Percentiles rank a stretch among this genome's conserved stretches.
Conservation (phyloP, 2,888 invertebrate genomes). For the Conus canariensis region DNA sequence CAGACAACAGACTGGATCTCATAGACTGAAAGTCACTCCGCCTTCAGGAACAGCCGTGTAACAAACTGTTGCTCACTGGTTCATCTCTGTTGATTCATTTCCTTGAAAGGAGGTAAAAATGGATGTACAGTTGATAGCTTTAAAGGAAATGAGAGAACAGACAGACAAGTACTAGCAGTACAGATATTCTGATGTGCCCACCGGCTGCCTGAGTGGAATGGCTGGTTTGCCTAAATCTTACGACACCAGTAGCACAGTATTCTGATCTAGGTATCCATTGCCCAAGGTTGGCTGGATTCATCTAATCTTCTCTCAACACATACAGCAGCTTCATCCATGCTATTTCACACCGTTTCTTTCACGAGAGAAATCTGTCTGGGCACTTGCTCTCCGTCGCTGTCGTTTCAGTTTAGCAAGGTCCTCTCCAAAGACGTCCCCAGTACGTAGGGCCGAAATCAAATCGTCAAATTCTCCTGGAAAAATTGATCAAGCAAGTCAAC, state of each 20-base stretch:
- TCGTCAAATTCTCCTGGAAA: conserved; percentile 93
- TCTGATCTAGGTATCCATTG: not conserved
- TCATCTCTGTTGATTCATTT: not conserved
- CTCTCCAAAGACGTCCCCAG: conserved; percentile 97
- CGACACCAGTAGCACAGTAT: not conserved
- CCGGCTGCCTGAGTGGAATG: not conserved
- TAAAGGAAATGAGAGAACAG: not conserved
- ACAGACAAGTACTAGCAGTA: not conserved
- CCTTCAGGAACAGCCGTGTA: not conserved
- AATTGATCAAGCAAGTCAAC: not conserved
- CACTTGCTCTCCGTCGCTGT: conserved; percentile 83
- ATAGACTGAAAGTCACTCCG: not conserved
- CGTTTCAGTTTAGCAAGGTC: conserved; percentile 95
- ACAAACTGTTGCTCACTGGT: not conserved
- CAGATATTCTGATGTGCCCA: not conserved
- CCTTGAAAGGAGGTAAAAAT: not conserved
- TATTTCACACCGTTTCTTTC: conserved; percentile 53
- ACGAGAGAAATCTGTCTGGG: conserved; percentile 50
- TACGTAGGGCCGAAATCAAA: conserved; percentile 94
- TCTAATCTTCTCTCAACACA: not conserved
- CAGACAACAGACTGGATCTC: not conserved
- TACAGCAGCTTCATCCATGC: too few species aligned
- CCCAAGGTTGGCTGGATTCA: not conserved
- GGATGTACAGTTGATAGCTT: not conserved
- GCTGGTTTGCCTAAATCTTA: not conserved